These are phyloP conservation scores for Cerceris rybyensis DNA, from an alignment of 2,888 invertebrate species.

Conservation along the genomic window DNA sequence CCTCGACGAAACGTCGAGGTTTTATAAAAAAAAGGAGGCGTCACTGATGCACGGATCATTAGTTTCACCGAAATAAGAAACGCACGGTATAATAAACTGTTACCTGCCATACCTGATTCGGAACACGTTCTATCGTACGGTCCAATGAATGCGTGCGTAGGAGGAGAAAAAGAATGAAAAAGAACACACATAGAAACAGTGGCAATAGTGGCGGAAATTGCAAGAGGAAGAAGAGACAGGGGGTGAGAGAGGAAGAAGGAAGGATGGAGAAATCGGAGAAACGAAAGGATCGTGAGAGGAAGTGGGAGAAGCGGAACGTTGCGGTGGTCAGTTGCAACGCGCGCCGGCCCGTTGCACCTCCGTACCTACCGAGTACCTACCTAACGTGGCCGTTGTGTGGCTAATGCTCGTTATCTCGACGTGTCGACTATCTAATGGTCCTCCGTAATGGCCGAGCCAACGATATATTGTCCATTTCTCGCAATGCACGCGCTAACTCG, in stretches of 20 bases:
- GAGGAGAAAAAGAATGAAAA: too few relatives aligned
- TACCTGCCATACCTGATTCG: not conserved
- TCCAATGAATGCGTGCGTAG: not conserved
- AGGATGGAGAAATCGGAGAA: too few relatives aligned
- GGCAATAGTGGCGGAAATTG: not conserved
- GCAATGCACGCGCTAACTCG: constrained; percentile 74
- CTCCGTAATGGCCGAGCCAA: constrained; percentile 78
- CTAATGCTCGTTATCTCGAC: constrained; percentile 82
- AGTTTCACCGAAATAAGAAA: not conserved
- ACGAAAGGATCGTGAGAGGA: constrained; percentile 10
- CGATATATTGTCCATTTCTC: constrained; percentile 80
- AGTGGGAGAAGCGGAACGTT: constrained; percentile 25
- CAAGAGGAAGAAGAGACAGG: not conserved
- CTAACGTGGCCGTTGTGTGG: constrained; percentile 76
- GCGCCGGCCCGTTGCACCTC: constrained; percentile 57
- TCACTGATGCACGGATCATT: too few relatives aligned
- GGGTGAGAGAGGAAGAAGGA: constrained; percentile 10
- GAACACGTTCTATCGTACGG: not conserved
- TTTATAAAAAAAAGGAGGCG: too few relatives aligned
- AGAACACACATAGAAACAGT: not conserved
- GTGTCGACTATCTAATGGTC: constrained; percentile 81
- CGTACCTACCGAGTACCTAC: constrained; percentile 60
- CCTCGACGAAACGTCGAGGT: not conserved
- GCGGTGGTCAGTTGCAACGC: constrained; percentile 43
- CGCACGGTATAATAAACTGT: not conserved